A percentile compares a stretch with the other conserved stretches of the same genome.
These are phyloP conservation scores for Limenitis arthemis DNA, from an alignment of 2,888 invertebrate genomes.

Conservation along the genomic window DNA sequence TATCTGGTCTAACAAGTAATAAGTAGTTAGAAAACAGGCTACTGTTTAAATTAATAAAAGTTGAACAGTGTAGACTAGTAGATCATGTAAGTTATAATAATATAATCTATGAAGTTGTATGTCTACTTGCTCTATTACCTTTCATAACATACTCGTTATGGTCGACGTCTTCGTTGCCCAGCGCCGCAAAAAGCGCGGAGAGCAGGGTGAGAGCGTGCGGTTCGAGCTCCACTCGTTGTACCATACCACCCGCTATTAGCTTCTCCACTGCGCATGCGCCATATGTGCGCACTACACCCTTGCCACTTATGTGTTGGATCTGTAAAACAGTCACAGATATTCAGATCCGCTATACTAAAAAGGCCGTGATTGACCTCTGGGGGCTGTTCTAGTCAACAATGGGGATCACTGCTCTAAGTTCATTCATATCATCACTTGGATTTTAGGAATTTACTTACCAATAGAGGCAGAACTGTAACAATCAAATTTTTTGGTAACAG, in stretches of 20 bases:
- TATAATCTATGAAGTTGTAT: background rate
- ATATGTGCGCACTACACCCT: constrained; percentile 94
- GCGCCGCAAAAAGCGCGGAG: constrained; percentile 80
- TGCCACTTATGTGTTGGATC: constrained; percentile 82
- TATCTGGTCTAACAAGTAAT: too few relatives aligned
- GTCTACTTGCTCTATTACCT: constrained; percentile 53
- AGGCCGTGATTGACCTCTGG: too few relatives aligned
- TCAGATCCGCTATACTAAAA: background rate
- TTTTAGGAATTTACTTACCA: constrained; percentile 49
- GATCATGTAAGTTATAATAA: background rate
- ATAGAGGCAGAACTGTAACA: constrained; percentile 80
- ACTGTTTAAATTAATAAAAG: too few relatives aligned
- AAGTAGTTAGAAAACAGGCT: too few relatives aligned
- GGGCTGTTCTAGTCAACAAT: too few relatives aligned
- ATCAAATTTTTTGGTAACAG: constrained; percentile 87
- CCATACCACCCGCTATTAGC: constrained; percentile 81
- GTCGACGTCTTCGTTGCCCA: constrained; percentile 78
- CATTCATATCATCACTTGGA: too few relatives aligned
- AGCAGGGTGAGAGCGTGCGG: constrained; percentile 81
- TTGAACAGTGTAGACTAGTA: too few relatives aligned
- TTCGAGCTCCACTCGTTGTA: constrained; percentile 73
- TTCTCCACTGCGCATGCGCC: constrained; percentile 94
- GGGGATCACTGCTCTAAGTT: too few relatives aligned
- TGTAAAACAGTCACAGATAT: constrained; percentile 19
- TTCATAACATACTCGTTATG: constrained; percentile 99